phyloP scores from a whole-genome alignment of 2,797 vertebrate species.

The Lagorchestes hirsutus region DNA sequence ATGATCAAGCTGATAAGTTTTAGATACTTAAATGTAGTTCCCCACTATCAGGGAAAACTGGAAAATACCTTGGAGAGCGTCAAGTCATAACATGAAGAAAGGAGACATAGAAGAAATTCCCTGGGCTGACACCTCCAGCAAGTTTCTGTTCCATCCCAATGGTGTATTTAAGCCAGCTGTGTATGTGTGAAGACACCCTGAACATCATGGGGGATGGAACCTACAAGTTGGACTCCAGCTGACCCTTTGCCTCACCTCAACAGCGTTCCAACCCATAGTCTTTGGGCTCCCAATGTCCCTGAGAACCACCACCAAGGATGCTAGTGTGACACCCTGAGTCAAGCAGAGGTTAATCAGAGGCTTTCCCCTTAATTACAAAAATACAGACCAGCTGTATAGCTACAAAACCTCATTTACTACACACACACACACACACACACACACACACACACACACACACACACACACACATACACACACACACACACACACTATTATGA shows the following conservation, averaged over 20 bases:
- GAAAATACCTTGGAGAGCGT: constrained; percentile 60
- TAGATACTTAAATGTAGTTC: background rate
- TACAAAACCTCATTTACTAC: constrained; percentile 37
- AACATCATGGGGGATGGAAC: constrained; percentile 42
- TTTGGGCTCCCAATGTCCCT: constrained; percentile 29
- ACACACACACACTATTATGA: constrained; percentile 57
- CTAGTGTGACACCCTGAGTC: constrained; percentile 60
- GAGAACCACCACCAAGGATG: constrained; percentile 32
- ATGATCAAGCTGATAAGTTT: background rate
- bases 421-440: constrained; percentile 61
- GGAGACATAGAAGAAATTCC: constrained; percentile 12
- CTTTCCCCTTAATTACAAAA: constrained; percentile 64
- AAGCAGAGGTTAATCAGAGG: constrained; percentile 53
- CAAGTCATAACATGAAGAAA: constrained; percentile 60
- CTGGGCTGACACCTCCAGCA: background rate
- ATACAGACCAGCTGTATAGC: constrained; percentile 51
- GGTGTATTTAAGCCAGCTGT: constrained; percentile 7
- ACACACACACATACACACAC: constrained; percentile 24
- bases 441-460: too few species aligned
- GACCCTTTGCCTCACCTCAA: background rate
- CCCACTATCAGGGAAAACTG: constrained; percentile 33
- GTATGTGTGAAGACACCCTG: constrained; percentile 32
- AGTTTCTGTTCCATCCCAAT: constrained; percentile 1
- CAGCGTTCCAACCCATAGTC: background rate
- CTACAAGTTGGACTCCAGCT: constrained; percentile 15